Conservation (phyloP, 2,888 invertebrate genomes). For the Nomada ruficornis region DNA sequence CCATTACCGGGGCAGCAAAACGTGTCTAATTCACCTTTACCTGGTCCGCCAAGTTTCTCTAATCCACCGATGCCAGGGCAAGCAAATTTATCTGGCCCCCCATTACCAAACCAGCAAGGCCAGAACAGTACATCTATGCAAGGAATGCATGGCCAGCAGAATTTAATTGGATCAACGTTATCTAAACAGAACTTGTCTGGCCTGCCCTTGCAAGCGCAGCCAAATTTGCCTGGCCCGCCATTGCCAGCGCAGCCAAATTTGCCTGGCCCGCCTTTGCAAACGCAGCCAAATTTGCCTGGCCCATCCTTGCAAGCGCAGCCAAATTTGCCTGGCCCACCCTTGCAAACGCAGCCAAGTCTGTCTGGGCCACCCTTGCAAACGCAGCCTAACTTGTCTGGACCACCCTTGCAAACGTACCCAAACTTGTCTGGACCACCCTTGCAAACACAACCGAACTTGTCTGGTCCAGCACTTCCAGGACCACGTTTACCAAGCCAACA, state of each 20-base stretch:
- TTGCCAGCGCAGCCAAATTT: slow-evolving; percentile 5
- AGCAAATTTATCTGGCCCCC: slow-evolving; percentile 62
- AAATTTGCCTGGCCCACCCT: slow-evolving; percentile 55
- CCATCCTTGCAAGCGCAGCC: slow-evolving; percentile 14
- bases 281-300: slow-evolving; percentile 47
- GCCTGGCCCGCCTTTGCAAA: slow-evolving; percentile 47
- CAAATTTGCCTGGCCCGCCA: slow-evolving; percentile 52
- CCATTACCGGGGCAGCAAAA: slow-evolving; percentile 73
- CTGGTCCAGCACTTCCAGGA: slow-evolving; percentile 61
- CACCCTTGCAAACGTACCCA: slow-evolving; percentile 63
- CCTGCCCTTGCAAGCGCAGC: neutral
- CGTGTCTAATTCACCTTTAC: slow-evolving; percentile 68
- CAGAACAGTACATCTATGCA: slow-evolving; percentile 60
- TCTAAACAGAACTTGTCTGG: slow-evolving; percentile 45
- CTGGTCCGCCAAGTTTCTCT: slow-evolving; percentile 63
- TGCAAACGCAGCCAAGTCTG: slow-evolving; percentile 61
- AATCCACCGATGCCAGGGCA: slow-evolving; percentile 69
- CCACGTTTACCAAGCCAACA: slow-evolving; percentile 69
- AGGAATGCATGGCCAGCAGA: slow-evolving; percentile 71
- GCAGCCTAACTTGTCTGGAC: slow-evolving; percentile 63
- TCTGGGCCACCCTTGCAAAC: slow-evolving; percentile 61
- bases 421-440: slow-evolving; percentile 59
- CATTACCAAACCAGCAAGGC: slow-evolving; percentile 69
- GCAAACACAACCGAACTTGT: slow-evolving; percentile 61
- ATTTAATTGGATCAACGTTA: slow-evolving; percentile 70